These are phyloP conservation scores for Ophion ellenae DNA, from an alignment of 2,888 invertebrate species.

Conservation along the genomic window DNA sequence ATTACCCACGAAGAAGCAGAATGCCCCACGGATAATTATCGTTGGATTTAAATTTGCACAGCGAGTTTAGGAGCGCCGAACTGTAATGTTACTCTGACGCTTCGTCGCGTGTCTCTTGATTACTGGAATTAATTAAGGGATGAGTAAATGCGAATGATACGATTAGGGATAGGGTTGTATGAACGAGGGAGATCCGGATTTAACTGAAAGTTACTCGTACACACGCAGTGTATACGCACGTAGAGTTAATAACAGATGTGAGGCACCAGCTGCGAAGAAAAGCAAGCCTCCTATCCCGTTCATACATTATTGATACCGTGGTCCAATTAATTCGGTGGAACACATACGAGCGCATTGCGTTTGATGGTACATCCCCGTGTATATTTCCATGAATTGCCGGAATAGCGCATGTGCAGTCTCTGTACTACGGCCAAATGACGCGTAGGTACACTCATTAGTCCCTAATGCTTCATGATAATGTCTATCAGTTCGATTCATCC, in stretches of 20 bases:
- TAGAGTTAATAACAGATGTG: not conserved
- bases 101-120: not conserved
- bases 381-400: constrained; percentile 19
- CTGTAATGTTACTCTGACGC: not conserved
- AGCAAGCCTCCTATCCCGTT: constrained; percentile 26
- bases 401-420: constrained; percentile 12
- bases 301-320: constrained; percentile 29
- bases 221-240: not conserved
- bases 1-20: not conserved
- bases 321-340: constrained; percentile 53
- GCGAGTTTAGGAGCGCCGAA: not conserved
- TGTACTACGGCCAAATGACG: constrained; percentile 31
- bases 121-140: constrained; percentile 14
- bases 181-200: not conserved
- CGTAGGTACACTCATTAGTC: not conserved
- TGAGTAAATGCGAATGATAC: not conserved
- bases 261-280: not conserved
- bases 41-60: not conserved
- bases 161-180: not conserved
- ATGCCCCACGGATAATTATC: not conserved
- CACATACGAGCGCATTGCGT: constrained; percentile 40
- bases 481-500: constrained; percentile 34
- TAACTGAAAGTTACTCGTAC: not conserved
- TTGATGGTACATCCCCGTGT: constrained; percentile 17
- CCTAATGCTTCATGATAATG: constrained; percentile 25